phyloP scores from a whole-genome alignment of 2,888 invertebrate species.

The Anoncus sp. region DNA sequence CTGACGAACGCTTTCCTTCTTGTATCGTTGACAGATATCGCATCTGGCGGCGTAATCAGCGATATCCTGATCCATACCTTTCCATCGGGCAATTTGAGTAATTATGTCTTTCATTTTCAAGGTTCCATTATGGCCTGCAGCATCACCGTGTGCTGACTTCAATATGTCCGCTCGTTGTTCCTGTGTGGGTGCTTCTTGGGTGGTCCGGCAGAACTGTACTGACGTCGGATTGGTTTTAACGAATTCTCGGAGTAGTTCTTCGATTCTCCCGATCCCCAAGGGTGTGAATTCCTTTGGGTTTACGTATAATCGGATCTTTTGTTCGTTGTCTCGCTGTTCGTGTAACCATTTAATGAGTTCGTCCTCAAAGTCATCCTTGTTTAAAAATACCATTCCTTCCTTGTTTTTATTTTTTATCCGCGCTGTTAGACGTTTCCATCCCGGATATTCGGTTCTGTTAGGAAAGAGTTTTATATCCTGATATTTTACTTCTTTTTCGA shows the following conservation, averaged over 20 bases:
- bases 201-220: too few species aligned
- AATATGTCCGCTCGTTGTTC: constrained; percentile 25
- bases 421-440: constrained; percentile 23
- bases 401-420: constrained; percentile 7
- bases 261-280: too few species aligned
- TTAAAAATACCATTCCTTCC: constrained; percentile 13
- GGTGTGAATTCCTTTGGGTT: neutral
- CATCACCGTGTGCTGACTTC: constrained; percentile 19
- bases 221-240: constrained; percentile 2
- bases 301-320: constrained; percentile 20
- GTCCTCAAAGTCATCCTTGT: too few species aligned
- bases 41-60: constrained; percentile 22
- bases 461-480: constrained; percentile 19
- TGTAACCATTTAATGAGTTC: constrained; percentile 11
- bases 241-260: constrained; percentile 21
- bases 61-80: constrained; percentile 15
- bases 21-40: too few species aligned
- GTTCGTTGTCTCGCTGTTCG: too few species aligned
- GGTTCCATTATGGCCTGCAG: constrained; percentile 28
- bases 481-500: constrained; percentile 1
- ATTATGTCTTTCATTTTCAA: constrained; percentile 29
- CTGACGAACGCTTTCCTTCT: constrained; percentile 8
- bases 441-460: constrained; percentile 31
- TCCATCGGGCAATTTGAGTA: constrained; percentile 17
- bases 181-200: neutral